phyloP scores from a whole-genome alignment of 1,140 invertebrate species.

The Bombus affinis region DNA sequence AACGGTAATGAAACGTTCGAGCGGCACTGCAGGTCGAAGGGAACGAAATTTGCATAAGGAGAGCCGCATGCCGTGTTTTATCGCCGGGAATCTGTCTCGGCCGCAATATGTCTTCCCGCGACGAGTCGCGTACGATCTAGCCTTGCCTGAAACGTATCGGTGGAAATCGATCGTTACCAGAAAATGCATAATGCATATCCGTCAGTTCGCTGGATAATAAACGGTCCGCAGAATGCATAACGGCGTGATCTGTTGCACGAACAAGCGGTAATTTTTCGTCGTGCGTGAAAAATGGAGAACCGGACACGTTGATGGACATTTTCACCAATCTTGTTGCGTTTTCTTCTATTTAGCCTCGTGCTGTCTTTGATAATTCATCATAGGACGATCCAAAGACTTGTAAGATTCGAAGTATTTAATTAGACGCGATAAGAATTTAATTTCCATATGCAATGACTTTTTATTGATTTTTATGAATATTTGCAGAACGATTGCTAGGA shows the following conservation, averaged over 20 bases:
- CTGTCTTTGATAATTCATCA: not conserved
- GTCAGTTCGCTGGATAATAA: not conserved
- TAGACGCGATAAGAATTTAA: not conserved
- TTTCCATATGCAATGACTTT: not conserved
- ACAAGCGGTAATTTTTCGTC: not conserved
- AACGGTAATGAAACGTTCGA: not conserved
- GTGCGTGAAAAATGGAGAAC: not conserved
- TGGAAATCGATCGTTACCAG: constrained; percentile 11
- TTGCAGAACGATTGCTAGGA: not conserved
- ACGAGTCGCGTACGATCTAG: constrained; percentile 13
- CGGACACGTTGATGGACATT: not conserved
- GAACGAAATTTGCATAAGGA: constrained; percentile 30
- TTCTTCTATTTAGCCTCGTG: not conserved
- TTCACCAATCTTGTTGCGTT: not conserved
- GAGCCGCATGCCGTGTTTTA: constrained; percentile 20
- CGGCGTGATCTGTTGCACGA: constrained; percentile 19
- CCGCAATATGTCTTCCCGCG: constrained; percentile 26
- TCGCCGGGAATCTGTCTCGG: constrained; percentile 30
- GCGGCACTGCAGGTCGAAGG: not conserved
- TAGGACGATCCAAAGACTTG: not conserved
- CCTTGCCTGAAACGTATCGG: constrained; percentile 22
- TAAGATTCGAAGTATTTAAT: not conserved
- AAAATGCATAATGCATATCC: constrained; percentile 49
- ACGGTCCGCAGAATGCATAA: constrained; percentile 8
- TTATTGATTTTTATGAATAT: not conserved